A percentile compares a stretch with the other conserved stretches of the same genome.
phyloP scores from a whole-genome alignment of 1,140 invertebrate species.

The Agrilus planipennis region DNA sequence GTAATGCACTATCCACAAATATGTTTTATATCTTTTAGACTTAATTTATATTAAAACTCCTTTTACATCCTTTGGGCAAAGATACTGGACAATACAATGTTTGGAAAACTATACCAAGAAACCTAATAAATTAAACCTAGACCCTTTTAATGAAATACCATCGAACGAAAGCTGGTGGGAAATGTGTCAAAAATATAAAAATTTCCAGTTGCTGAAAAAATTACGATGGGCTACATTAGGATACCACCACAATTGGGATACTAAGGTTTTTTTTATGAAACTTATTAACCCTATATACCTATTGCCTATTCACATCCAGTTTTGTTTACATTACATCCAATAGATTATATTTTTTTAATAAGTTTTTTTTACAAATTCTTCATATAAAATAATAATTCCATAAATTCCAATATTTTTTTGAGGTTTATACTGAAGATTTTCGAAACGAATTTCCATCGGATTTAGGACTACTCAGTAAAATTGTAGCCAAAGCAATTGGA shows the following conservation, averaged over 20 bases:
- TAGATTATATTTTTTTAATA: no score
- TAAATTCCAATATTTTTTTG: conserved; percentile 12
- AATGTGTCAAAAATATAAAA: conserved; percentile 25
- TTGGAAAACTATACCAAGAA: conserved; percentile 60
- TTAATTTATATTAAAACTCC: conserved; percentile 74
- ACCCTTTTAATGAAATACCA: conserved; percentile 39
- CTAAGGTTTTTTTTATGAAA: conserved; percentile 69
- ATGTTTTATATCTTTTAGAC: no score
- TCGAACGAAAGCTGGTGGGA: conserved; percentile 35
- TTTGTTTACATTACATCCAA: no score
- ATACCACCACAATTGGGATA: conserved; percentile 93
- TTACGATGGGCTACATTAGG: conserved; percentile 86
- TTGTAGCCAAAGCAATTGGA: conserved; percentile 48
- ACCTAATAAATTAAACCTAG: conserved; percentile 71
- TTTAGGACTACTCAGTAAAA: conserved; percentile 47
- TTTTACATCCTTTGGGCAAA: conserved; percentile 63
- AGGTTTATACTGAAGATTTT: conserved; percentile 56
- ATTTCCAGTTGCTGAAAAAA: conserved; percentile 42
- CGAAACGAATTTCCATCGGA: conserved; percentile 60
- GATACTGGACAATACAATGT: conserved; percentile 71
- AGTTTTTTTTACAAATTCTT: no score
- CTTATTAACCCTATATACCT: no score
- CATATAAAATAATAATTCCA: not conserved
- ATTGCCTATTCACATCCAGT: no score
- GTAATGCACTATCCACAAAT: no score